Percentiles rank a stretch among this genome's conserved stretches.
phyloP scores from a whole-genome alignment of 2,797 vertebrate species.

The Oreochromis grahami region DNA sequence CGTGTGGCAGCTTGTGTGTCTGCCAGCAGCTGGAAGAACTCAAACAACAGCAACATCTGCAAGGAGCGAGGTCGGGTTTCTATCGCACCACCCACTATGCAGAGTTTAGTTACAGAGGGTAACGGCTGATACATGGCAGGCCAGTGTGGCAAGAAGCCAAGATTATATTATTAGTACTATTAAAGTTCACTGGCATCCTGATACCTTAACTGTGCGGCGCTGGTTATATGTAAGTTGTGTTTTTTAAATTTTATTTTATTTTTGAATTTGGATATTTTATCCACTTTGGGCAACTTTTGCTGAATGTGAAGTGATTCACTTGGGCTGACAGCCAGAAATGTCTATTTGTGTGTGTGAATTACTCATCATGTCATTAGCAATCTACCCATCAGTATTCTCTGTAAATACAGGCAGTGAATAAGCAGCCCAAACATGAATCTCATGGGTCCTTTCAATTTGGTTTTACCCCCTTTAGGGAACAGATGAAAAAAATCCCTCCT shows the following conservation, averaged over 20 bases:
- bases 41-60: slow-evolving; percentile 56
- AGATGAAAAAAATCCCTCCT: not conserved
- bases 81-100: slow-evolving; percentile 43
- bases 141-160: not conserved
- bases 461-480: not conserved
- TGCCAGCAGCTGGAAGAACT: slow-evolving; percentile 51
- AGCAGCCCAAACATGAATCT: not conserved
- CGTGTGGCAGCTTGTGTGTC: slow-evolving; percentile 27
- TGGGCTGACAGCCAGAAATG: not conserved
- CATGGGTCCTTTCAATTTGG: not conserved
- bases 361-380: not conserved
- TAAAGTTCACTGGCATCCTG: not conserved
- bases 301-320: not conserved
- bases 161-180: not conserved
- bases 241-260: rapidly evolving
- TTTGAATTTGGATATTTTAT: not conserved
- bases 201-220: not conserved
- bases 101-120: not conserved
- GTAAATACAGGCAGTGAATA: not conserved
- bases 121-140: not conserved
- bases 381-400: slow-evolving; percentile 3
- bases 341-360: not conserved
- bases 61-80: slow-evolving; percentile 34
- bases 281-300: not conserved
- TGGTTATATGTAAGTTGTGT: not conserved